Evolutionary conservation across 2,888 invertebrate species (phyloP).

Genomic region (Ligdia adustata): DNA sequence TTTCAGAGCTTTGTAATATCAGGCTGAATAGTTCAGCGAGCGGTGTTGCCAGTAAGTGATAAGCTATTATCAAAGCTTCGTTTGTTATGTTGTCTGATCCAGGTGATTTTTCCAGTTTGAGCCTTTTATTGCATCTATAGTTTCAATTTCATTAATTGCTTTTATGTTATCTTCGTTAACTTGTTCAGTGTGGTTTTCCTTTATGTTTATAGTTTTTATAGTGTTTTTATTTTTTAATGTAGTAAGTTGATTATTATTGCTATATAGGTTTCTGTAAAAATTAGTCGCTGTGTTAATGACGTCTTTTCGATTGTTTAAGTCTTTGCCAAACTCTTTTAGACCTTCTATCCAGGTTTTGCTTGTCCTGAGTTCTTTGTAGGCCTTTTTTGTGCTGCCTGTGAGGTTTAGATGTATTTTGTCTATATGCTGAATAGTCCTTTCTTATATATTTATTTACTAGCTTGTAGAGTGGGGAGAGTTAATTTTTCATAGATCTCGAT

Average conservation of each 20-base stretch:
- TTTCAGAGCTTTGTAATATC: slow-evolving; percentile 1
- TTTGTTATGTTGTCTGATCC: slow-evolving; percentile 23
- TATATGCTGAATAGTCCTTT: slow-evolving; percentile 15
- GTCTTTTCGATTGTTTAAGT: slow-evolving; percentile 8
- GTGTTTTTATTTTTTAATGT: slow-evolving; percentile 4
- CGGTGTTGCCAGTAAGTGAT: slow-evolving; percentile 1
- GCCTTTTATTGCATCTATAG: slow-evolving; percentile 21
- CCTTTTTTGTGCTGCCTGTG: slow-evolving; percentile 16
- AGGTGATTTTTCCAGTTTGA: slow-evolving; percentile 18
- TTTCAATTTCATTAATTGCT: slow-evolving; percentile 13
- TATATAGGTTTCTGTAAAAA: slow-evolving; percentile 29
- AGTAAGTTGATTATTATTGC: neutral
- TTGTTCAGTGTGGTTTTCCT: too few relatives aligned
- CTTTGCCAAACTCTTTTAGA: slow-evolving; percentile 8
- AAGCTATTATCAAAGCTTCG: slow-evolving; percentile 17
- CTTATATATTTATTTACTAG: slow-evolving; percentile 20
- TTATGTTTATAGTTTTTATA: too few relatives aligned
- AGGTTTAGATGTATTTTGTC: slow-evolving; percentile 16
- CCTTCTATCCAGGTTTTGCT: slow-evolving; percentile 27
- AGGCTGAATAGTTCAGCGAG: slow-evolving; percentile 21
- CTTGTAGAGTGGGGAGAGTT: too few relatives aligned
- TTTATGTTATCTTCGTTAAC: neutral
- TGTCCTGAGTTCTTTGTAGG: slow-evolving; percentile 23
- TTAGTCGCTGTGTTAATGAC: slow-evolving; percentile 30
- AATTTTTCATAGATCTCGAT: slow-evolving; percentile 24